Evolutionary conservation across 2,113 vertebrate genomes (phyloP).

Genomic region (Labrus mixtus): DNA sequence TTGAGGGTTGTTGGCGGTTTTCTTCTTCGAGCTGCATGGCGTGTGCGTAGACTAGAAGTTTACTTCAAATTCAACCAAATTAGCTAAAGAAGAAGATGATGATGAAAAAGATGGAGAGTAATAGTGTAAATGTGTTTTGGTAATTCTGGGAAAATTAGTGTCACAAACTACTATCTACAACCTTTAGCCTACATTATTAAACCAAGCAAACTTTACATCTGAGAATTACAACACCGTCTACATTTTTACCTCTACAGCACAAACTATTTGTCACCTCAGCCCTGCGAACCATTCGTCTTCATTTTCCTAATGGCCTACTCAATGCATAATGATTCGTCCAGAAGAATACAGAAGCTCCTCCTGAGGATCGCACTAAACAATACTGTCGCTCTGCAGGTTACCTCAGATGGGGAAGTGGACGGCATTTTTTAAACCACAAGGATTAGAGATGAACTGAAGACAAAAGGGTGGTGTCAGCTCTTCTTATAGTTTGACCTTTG

Average conservation of each 20-base stretch:
- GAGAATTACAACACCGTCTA: slow-evolving; percentile 56
- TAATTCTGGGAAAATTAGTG: not conserved
- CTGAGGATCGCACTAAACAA: slow-evolving; percentile 81
- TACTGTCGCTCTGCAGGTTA: slow-evolving; percentile 68
- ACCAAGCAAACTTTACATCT: slow-evolving; percentile 41
- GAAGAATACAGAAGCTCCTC: slow-evolving; percentile 82
- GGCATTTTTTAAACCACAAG: slow-evolving; percentile 76
- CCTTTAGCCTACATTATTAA: slow-evolving; percentile 28
- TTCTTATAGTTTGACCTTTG: slow-evolving; percentile 58
- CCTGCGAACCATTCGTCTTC: slow-evolving; percentile 81
- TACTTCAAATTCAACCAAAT: too few species aligned
- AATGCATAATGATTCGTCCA: slow-evolving; percentile 86
- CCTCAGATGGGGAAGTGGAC: slow-evolving; percentile 57
- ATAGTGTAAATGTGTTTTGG: not conserved
- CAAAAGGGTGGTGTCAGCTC: slow-evolving; percentile 18
- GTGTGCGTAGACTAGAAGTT: too few species aligned
- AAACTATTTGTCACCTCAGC: slow-evolving; percentile 80
- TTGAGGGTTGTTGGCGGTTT: too few species aligned
- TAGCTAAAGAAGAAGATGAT: too few species aligned
- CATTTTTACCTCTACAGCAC: slow-evolving; percentile 64
- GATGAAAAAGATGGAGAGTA: too few species aligned
- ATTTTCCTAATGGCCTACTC: slow-evolving; percentile 86
- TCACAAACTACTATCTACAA: not conserved
- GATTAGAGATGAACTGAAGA: slow-evolving; percentile 66
- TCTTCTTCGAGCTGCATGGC: too few species aligned